Conservation (phyloP, 2,797 vertebrate species). For the Craterocephalus amniculus region DNA sequence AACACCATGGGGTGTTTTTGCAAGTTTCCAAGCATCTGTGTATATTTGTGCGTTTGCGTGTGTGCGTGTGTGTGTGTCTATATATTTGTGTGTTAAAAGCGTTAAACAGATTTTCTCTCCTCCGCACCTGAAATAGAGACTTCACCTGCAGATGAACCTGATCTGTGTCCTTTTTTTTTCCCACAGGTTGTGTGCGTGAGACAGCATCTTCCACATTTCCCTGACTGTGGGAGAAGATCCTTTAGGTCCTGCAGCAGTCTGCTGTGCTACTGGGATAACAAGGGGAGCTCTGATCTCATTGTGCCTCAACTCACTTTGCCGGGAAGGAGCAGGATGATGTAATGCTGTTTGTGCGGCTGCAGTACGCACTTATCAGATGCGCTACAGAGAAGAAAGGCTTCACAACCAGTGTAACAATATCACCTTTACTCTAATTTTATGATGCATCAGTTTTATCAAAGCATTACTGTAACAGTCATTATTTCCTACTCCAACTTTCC, state of each 20-base stretch:
- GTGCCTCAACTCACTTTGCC: slow-evolving; percentile 65
- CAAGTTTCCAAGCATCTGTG: slow-evolving; percentile 51
- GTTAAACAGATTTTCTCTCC: slow-evolving; percentile 36
- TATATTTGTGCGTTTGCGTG: slow-evolving; percentile 33
- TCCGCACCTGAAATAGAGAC: slow-evolving; percentile 66
- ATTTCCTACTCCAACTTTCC: not conserved
- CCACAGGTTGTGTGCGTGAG: slow-evolving; percentile 43
- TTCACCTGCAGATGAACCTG: slow-evolving; percentile 77
- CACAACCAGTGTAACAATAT: slow-evolving; percentile 54
- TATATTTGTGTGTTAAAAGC: slow-evolving; percentile 39
- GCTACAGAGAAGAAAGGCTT: slow-evolving; percentile 22
- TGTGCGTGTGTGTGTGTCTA: slow-evolving; percentile 11
- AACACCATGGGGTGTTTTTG: slow-evolving; percentile 65
- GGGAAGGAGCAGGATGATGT: slow-evolving; percentile 81
- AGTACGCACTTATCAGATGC: slow-evolving; percentile 72
- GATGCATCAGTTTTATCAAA: slow-evolving; percentile 50
- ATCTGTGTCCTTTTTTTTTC: slow-evolving; percentile 9
- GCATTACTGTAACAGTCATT: slow-evolving; percentile 37
- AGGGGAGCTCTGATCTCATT: slow-evolving; percentile 76
- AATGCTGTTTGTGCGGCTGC: slow-evolving; percentile 74
- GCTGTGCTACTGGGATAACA: slow-evolving; percentile 66
- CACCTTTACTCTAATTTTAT: slow-evolving; percentile 42
- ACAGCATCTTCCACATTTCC: slow-evolving; percentile 55
- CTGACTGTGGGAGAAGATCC: slow-evolving; percentile 59
- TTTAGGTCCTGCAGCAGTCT: slow-evolving; percentile 73